Percentiles rank a stretch among this genome's conserved stretches.
Evolutionary conservation across 2,888 invertebrate species (phyloP).

Genomic region (Zhengitettix transpicula): DNA sequence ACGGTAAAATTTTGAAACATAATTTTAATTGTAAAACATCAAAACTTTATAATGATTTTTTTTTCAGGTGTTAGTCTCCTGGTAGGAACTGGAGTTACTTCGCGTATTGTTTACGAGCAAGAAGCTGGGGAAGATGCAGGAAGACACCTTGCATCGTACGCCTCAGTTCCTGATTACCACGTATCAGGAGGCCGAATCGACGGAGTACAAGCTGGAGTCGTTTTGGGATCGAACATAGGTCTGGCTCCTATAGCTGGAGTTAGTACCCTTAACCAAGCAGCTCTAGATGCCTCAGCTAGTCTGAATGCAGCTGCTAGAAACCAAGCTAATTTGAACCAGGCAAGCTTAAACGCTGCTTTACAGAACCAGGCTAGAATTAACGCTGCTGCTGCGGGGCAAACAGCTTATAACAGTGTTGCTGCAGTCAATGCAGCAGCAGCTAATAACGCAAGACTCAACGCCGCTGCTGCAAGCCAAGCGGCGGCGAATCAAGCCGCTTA

Average conservation of each 20-base stretch:
- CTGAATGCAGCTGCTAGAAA: background rate
- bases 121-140: conserved; percentile 11
- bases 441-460: background rate
- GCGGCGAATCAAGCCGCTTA: background rate
- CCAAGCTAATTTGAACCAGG: background rate
- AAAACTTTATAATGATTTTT: no score
- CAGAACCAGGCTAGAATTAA: background rate
- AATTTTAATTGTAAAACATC: no score
- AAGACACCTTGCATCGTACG: conserved; percentile 18
- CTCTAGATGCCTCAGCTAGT: background rate
- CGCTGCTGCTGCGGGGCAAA: background rate
- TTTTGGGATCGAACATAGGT: conserved; percentile 13
- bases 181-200: conserved; percentile 20
- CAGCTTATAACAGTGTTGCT: background rate
- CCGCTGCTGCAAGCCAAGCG: background rate
- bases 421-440: background rate
- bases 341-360: background rate
- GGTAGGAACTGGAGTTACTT: background rate
- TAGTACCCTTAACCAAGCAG: background rate
- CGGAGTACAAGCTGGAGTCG: conserved; percentile 15
- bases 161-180: conserved; percentile 20
- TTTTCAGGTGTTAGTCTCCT: background rate
- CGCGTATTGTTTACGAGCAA: background rate
- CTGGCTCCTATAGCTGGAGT: background rate
- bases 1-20: no score